Evolutionary conservation across 2,888 invertebrate species (phyloP).

Genomic region (Noctua janthina): DNA sequence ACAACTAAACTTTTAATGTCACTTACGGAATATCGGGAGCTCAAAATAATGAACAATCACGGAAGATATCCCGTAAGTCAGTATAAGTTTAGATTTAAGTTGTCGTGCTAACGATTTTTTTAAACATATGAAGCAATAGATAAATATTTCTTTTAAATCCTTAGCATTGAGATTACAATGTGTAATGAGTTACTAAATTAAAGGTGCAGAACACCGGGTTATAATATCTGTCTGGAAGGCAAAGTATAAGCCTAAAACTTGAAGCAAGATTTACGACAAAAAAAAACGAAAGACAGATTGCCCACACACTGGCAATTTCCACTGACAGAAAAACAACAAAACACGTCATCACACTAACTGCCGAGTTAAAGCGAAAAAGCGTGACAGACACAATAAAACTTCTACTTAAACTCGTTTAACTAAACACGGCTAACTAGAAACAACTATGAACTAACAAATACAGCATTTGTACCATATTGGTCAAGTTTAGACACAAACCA

Average conservation of each 20-base stretch:
- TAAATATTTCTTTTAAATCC: background rate
- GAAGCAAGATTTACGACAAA: background rate
- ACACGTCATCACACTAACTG: background rate
- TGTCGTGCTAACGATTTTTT: too few species aligned
- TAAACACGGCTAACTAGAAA: slow-evolving; percentile 10
- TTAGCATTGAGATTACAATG: background rate
- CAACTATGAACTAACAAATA: slow-evolving; percentile 27
- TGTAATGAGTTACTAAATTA: background rate
- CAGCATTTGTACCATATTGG: slow-evolving; percentile 25
- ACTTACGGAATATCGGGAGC: too few species aligned
- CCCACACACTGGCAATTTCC: background rate
- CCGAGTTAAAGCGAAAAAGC: slow-evolving; percentile 3
- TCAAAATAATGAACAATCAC: too few species aligned
- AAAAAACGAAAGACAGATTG: background rate
- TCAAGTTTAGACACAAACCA: slow-evolving; percentile 28
- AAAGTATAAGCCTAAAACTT: background rate
- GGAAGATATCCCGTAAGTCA: too few species aligned
- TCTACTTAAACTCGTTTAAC: slow-evolving; percentile 20
- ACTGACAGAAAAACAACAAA: slow-evolving; percentile 1
- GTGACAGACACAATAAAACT: slow-evolving; percentile 23
- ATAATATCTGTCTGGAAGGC: background rate
- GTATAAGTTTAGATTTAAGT: too few species aligned
- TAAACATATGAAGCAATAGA: background rate
- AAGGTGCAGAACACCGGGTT: background rate
- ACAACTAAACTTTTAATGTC: too few species aligned